phyloP scores from a whole-genome alignment of 1,140 invertebrate species.

The Microplitis mediator region DNA sequence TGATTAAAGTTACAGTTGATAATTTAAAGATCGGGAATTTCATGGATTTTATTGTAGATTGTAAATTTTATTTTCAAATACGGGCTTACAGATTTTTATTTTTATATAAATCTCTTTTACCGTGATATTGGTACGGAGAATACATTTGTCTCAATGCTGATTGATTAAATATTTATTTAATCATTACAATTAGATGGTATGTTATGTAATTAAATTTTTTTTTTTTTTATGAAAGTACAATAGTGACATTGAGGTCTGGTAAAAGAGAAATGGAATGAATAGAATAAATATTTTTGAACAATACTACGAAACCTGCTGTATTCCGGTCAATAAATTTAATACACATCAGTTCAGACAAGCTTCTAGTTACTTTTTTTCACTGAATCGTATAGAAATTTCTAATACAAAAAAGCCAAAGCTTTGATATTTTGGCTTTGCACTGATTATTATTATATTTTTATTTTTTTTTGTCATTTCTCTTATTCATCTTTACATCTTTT shows the following conservation, averaged over 20 bases:
- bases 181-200: not conserved
- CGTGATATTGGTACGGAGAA: conserved; percentile 3
- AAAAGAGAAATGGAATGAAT: not conserved
- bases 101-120: too few relatives aligned
- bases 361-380: not conserved
- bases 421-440: not conserved
- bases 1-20: too few relatives aligned
- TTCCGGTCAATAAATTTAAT: too few relatives aligned
- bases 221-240: not conserved
- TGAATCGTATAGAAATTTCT: too few relatives aligned
- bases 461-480: not conserved
- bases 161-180: too few relatives aligned
- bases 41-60: too few relatives aligned
- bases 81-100: too few relatives aligned
- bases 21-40: too few relatives aligned
- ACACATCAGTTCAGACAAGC: not conserved
- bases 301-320: conserved; percentile 1
- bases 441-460: too few relatives aligned
- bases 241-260: not conserved
- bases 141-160: not conserved
- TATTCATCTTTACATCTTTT: not conserved
- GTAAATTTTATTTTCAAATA: too few relatives aligned
- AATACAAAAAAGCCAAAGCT: not conserved
- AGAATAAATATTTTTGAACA: not conserved
- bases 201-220: not conserved